A percentile compares a stretch with the other conserved stretches of the same genome.
Evolutionary conservation across 1,140 invertebrate species (phyloP).

Genomic region (Campoletis sonorensis): DNA sequence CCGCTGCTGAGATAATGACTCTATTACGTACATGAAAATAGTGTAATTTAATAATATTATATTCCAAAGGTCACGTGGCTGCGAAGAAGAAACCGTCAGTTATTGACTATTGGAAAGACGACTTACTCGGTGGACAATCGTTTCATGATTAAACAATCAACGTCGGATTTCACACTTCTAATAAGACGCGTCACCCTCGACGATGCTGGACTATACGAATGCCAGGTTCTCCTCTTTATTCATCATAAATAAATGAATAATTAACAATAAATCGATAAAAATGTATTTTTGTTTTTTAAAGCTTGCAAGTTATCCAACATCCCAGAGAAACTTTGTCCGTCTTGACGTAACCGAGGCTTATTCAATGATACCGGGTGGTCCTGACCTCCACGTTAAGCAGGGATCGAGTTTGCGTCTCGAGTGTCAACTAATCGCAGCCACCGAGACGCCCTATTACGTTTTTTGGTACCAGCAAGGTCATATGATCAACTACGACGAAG

Average conservation of each 20-base stretch:
- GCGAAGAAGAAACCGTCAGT: slow-evolving; percentile 82
- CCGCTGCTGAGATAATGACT: not conserved
- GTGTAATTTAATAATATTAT: slow-evolving; percentile 28
- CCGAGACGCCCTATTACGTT: slow-evolving; percentile 86
- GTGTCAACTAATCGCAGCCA: slow-evolving; percentile 84
- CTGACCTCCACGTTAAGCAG: slow-evolving; percentile 85
- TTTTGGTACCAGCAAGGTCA: slow-evolving; percentile 87
- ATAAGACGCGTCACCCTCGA: slow-evolving; percentile 83
- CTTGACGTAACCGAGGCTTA: slow-evolving; percentile 80
- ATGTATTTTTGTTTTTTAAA: slow-evolving; percentile 43
- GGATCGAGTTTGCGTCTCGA: slow-evolving; percentile 84
- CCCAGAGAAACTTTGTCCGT: slow-evolving; percentile 69
- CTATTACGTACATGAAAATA: not conserved
- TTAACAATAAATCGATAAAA: not conserved
- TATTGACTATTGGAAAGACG: slow-evolving; percentile 84
- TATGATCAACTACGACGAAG: slow-evolving; percentile 86
- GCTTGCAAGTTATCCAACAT: slow-evolving; percentile 70
- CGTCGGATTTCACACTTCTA: slow-evolving; percentile 85
- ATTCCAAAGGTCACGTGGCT: slow-evolving; percentile 83
- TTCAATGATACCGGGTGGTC: slow-evolving; percentile 85
- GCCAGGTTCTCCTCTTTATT: too few relatives aligned
- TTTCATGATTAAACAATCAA: slow-evolving; percentile 88
- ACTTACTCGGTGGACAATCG: slow-evolving; percentile 85
- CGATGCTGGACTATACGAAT: slow-evolving; percentile 88
- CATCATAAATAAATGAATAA: too few relatives aligned